phyloP scores from a whole-genome alignment of 1,140 invertebrate genomes.

The Myzus persicae region DNA sequence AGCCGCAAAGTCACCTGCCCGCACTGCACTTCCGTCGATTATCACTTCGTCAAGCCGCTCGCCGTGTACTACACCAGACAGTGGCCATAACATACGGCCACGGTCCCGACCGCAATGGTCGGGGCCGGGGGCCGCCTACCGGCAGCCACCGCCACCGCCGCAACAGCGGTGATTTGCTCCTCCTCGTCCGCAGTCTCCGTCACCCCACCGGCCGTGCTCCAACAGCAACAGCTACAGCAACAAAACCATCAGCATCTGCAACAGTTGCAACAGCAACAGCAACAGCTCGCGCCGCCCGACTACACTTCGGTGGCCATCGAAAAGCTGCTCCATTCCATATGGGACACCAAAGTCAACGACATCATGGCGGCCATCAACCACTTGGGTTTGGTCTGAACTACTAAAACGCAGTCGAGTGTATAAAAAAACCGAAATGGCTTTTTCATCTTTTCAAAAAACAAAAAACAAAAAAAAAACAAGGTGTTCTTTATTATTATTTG shows the following conservation, averaged over 20 bases:
- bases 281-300: constrained; percentile 45
- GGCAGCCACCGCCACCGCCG: constrained; percentile 42
- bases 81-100: constrained; percentile 85
- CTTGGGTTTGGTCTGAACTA: constrained; percentile 52
- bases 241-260: background rate
- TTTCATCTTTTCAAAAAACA: constrained; percentile 12
- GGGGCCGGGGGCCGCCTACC: constrained; percentile 60
- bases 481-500: background rate
- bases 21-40: constrained; percentile 87
- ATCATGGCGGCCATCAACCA: constrained; percentile 59
- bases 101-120: constrained; percentile 65
- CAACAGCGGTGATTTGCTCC: background rate
- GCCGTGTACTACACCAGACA: constrained; percentile 80
- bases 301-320: constrained; percentile 57
- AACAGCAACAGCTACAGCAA: background rate
- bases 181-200: background rate
- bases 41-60: constrained; percentile 93
- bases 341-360: constrained; percentile 57
- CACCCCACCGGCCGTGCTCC: background rate
- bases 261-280: background rate
- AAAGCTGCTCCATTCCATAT: constrained; percentile 59
- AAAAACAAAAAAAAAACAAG: background rate
- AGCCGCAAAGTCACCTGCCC: constrained; percentile 90
- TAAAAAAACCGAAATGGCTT: background rate
- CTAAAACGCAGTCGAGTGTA: background rate